These are phyloP conservation scores for Phenganax stokvisi DNA, from an alignment of 92 coral and sea anemone genomes.

Conservation along the genomic window DNA sequence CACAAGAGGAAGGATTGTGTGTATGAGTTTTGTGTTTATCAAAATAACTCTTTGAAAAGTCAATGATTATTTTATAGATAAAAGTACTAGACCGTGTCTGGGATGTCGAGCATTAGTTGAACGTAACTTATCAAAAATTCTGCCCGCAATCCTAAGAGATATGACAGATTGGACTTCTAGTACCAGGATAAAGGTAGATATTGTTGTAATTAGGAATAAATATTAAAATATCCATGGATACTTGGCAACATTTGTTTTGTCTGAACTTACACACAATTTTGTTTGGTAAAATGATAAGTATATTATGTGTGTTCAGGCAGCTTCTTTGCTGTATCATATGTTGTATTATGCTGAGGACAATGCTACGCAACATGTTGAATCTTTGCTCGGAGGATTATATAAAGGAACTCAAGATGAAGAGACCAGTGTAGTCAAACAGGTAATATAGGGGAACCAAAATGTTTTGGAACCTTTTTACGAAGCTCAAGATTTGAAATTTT, in stretches of 20 bases:
- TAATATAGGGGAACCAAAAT: slow-evolving; percentile 5
- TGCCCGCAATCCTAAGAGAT: slow-evolving; percentile 93
- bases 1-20: neutral
- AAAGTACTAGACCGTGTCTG: slow-evolving; percentile 59
- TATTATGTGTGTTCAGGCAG: slow-evolving; percentile 50
- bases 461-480: too few relatives aligned
- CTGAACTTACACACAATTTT: neutral
- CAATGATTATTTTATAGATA: slow-evolving; percentile 38
- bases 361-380: slow-evolving; percentile 85
- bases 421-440: slow-evolving; percentile 65
- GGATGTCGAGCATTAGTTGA: slow-evolving; percentile 87
- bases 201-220: neutral
- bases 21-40: neutral
- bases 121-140: slow-evolving; percentile 81
- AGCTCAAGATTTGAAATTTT: too few relatives aligned
- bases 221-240: neutral
- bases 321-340: slow-evolving; percentile 77
- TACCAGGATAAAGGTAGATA: slow-evolving; percentile 78
- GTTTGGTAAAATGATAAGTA: neutral
- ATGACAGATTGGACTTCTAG: slow-evolving; percentile 93
- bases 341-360: slow-evolving; percentile 92
- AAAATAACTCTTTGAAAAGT: too few relatives aligned
- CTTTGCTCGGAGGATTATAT: slow-evolving; percentile 69
- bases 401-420: slow-evolving; percentile 90
- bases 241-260: neutral